Conservation (phyloP, 2,797 vertebrate species). For the Aldrovandia affinis region DNA sequence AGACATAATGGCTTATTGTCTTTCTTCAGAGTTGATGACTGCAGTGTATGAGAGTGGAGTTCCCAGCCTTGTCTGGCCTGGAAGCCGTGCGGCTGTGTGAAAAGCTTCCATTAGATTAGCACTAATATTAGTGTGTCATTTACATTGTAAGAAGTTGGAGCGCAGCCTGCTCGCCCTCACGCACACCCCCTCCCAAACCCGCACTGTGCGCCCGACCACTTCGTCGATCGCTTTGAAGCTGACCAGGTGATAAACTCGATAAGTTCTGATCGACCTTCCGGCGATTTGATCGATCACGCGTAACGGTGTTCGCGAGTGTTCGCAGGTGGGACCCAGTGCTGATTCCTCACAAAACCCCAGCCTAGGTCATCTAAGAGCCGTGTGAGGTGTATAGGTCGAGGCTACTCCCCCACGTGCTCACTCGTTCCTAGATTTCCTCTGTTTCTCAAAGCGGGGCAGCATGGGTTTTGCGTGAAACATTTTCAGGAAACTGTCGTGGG, state of each 20-base stretch:
- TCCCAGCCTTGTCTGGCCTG: constrained; percentile 54
- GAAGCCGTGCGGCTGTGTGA: constrained; percentile 32
- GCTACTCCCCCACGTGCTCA: not conserved
- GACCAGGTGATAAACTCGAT: not conserved
- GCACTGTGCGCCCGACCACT: not conserved
- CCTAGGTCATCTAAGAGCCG: not conserved
- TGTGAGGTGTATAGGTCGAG: not conserved
- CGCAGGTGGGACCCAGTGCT: no score
- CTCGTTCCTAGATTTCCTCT: not conserved
- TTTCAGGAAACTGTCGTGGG: not conserved
- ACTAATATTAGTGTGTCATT: constrained; percentile 51
- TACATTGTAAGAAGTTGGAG: constrained; percentile 18
- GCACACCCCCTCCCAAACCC: not conserved
- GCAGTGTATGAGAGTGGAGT: constrained; percentile 70
- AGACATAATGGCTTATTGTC: constrained; percentile 77
- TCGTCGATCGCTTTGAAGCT: not conserved
- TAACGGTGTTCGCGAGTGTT: not conserved
- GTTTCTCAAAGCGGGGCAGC: not conserved
- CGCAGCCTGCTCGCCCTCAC: no score
- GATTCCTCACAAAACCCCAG: not conserved
- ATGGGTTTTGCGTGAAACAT: not conserved
- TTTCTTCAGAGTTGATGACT: constrained; percentile 70
- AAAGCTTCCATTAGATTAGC: constrained; percentile 1
- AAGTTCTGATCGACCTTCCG: not conserved
- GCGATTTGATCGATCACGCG: not conserved